phyloP scores from a whole-genome alignment of 2,797 vertebrate genomes.

The Cetoscarus ocellatus region DNA sequence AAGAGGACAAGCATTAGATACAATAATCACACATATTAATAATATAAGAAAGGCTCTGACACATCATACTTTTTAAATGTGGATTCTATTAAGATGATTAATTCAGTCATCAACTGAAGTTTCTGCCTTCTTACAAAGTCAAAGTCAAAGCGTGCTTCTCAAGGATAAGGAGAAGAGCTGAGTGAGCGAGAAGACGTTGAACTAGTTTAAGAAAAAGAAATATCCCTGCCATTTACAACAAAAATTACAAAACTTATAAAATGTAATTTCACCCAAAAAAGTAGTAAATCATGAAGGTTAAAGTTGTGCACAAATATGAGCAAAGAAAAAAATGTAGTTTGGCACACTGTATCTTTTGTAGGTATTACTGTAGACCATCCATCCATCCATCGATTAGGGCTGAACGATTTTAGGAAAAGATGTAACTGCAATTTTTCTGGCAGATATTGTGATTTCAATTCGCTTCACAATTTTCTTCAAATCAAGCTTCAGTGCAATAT shows the following conservation, averaged over 20 bases:
- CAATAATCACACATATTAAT: neutral
- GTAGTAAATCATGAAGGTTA: no score
- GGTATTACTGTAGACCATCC: no score
- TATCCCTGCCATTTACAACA: neutral
- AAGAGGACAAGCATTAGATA: slow-evolving; percentile 2
- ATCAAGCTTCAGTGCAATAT: no score
- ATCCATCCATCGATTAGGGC: no score
- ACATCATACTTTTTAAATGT: slow-evolving; percentile 1
- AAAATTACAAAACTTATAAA: neutral
- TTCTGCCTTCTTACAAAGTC: neutral
- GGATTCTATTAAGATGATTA: neutral
- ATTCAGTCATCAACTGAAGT: neutral
- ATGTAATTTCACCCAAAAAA: no score
- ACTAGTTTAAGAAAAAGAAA: neutral
- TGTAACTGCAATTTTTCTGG: no score
- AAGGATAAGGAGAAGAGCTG: neutral
- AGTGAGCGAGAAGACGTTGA: neutral
- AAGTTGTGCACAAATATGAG: no score
- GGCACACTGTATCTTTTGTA: no score
- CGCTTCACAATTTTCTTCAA: no score
- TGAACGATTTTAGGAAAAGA: no score
- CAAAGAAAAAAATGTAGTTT: no score
- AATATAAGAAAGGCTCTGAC: neutral
- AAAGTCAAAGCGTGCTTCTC: neutral
- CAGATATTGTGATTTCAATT: no score